Evolutionary conservation across 2,113 vertebrate species (phyloP), one percentile per base, ranked within the genome.

Genomic region (Alces alces): DNA sequence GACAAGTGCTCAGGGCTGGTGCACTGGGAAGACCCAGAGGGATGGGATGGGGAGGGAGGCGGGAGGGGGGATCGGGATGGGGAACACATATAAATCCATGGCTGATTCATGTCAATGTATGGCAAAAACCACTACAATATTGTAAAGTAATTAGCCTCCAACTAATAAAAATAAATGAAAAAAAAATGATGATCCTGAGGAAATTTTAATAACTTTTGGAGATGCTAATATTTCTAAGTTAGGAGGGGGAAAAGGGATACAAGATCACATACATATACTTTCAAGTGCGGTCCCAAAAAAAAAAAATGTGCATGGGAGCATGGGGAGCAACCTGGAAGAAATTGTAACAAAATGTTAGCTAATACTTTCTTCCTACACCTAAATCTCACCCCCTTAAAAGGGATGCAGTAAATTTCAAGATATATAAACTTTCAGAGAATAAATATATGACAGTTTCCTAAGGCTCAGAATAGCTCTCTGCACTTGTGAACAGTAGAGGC

Each of bases 151-250:
- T 50, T 50, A 50, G 47, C 47, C 12, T 50, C 47, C 47, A 50
- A 50, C 47, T 14, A 50, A 50, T 50, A 50, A 50, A 50, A 50
- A 50, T 50, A 50, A 50, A 50, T 50, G 12, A 50, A 50, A 50
- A 50, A 47, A 12, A 50, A 50, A 50, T 23, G 52, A 95, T 88
- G 84, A 89, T 39, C 36, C 94, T 27, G 16, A 94, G 28, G n/a
- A 85, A 94, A 52, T 55, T 93, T 86, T 76, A 92, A 50, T 96
- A 91, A 89, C 78, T 45, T 91, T 36, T 13, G 10, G 45, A 91
- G 89, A 58, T 52, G 27, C 39, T 45, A 27, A 82, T 21, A 3
- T n/a, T 66, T 60, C 86, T 78, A 61, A 89, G 30, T 86, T 45
- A 82, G 39, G 19, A 79, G 45, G 23, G 23, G 8, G 33, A 11